phyloP scores from a whole-genome alignment of 2,113 vertebrate genomes.

The Microtus montanus region DNA sequence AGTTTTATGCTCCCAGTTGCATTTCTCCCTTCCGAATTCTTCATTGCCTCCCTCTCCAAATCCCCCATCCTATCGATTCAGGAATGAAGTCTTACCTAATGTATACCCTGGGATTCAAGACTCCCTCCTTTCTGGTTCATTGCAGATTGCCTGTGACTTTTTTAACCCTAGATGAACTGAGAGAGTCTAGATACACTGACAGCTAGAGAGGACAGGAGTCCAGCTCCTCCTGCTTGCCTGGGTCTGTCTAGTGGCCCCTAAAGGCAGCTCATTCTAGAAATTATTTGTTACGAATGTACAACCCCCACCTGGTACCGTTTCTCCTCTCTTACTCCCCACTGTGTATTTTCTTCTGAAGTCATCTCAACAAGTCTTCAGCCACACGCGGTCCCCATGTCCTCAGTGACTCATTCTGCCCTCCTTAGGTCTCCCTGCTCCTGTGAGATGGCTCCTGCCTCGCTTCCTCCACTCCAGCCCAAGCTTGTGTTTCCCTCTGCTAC shows the following conservation, averaged over 20 bases:
- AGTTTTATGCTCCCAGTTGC: not conserved
- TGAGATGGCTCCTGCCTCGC: not conserved
- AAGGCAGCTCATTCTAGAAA: not conserved
- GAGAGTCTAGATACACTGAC: too few relatives aligned
- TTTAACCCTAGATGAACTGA: not conserved
- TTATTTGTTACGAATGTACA: not conserved
- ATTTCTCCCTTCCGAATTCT: not conserved
- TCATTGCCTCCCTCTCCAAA: too few relatives aligned
- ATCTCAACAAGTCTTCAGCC: not conserved
- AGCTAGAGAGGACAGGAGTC: too few relatives aligned
- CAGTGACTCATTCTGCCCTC: not conserved
- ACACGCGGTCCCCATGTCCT: not conserved
- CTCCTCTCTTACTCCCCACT: not conserved
- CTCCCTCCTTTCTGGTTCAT: not conserved
- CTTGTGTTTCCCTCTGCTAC: not conserved
- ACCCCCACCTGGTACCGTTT: accelerated
- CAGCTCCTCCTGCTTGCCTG: not conserved
- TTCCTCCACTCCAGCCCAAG: not conserved
- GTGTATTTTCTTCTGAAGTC: not conserved
- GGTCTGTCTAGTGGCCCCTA: not conserved
- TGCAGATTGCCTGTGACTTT: not conserved
- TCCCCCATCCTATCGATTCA: not conserved
- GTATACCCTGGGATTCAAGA: not conserved
- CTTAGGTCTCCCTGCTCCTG: not conserved
- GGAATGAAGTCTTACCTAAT: not conserved